These are phyloP conservation scores for Wiebesia pumilae DNA, from an alignment of 1,140 invertebrate species.

Conservation along the genomic window DNA sequence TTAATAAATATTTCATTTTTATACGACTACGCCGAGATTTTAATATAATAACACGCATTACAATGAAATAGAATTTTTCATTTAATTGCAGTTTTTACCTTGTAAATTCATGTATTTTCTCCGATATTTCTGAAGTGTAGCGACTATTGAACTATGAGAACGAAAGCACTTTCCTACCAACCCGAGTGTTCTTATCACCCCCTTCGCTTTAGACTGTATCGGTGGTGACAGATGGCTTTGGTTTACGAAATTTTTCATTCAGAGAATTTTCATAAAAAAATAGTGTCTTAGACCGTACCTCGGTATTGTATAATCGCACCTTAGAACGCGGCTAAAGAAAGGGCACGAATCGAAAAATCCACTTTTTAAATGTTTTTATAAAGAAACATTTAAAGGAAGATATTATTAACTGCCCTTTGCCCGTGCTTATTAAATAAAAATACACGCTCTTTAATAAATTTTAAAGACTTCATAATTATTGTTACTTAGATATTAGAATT, in stretches of 20 bases:
- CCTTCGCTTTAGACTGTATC: neutral
- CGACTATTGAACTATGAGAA: slow-evolving; percentile 14
- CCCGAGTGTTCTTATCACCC: neutral
- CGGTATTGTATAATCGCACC: neutral
- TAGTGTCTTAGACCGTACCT: neutral
- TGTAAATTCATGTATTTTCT: neutral
- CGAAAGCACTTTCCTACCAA: neutral
- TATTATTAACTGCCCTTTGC: too few relatives aligned
- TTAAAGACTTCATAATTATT: too few relatives aligned
- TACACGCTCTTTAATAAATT: too few relatives aligned
- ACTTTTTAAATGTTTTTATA: too few relatives aligned
- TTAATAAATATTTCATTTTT: neutral
- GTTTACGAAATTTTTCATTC: neutral
- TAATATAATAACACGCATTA: neutral
- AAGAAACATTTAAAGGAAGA: too few relatives aligned
- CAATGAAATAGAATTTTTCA: neutral
- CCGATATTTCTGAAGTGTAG: neutral
- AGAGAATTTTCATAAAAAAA: neutral
- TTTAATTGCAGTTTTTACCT: too few relatives aligned
- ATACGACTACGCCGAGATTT: neutral
- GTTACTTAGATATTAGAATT: too few relatives aligned
- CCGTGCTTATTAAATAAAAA: too few relatives aligned
- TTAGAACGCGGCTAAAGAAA: neutral
- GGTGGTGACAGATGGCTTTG: neutral
- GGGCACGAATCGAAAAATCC: too few relatives aligned